Evolutionary conservation across 2,888 invertebrate species (phyloP), one percentile per base, ranked within the genome.

Genomic region (Drosophila flavopinicola): DNA sequence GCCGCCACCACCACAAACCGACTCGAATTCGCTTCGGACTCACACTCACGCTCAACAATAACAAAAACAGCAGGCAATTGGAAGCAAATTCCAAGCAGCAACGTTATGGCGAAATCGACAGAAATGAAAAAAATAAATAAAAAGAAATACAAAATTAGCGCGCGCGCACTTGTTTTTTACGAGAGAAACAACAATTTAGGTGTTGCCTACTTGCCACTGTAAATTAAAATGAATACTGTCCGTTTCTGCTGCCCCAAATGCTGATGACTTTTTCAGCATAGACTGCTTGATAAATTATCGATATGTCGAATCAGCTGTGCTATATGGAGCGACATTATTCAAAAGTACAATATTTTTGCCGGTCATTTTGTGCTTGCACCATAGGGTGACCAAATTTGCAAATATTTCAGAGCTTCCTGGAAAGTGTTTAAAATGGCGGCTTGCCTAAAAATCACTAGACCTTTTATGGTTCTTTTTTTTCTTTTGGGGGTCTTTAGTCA

Each of bases 261-360:
- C 29, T 7, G 10, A 11, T 1, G 11, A 38, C 7, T 23, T 29
- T 39, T 3, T 20, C 2, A 20, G 4, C 2, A 20, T 3, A 20
- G 20, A 4, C 20, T 20, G 4, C 20, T 20, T 20, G 20, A 20
- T 20, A 20, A 20, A 20, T 67, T 67, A 67, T 67, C 66, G 66
- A 67, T 67, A 70, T 56, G 13, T 20, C 20, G 30, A 29, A 29
- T 60, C 70, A 70, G 70, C 73, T 70, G 70, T 66, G 73, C 29
- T 47, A 37, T 45, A 33, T 39, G n/a, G 13, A 35, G 20, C 44
- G 27, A 37, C 57, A 33, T 44, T 47, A 37, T 23, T 23, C 24
- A 66, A 10, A 38, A 32, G 42, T n/a, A 49, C 25, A 17, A 29
- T 11, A 51, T 39, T 20, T 20, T 68, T 48, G 20, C 17, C 45